phyloP scores from a whole-genome alignment of 2,113 vertebrate species.

The Hippocampus comes region DNA sequence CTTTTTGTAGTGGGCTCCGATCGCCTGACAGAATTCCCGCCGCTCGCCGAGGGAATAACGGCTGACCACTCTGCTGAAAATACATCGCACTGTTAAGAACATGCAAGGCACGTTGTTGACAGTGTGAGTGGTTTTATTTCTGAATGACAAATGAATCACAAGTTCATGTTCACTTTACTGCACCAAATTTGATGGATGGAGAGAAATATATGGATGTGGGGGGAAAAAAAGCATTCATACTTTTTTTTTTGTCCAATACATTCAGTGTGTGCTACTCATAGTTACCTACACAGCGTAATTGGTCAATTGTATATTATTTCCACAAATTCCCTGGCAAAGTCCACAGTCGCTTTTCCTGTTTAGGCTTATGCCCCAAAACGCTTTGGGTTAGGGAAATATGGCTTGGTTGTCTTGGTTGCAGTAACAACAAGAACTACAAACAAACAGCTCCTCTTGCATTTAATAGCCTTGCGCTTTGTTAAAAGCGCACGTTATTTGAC shows the following conservation, averaged over 20 bases:
- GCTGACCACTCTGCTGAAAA: conserved; percentile 41
- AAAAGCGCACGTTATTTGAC: neutral
- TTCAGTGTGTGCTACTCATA: neutral
- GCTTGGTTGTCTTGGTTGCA: conserved; percentile 14
- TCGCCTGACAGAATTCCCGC: conserved; percentile 52
- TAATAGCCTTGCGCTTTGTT: neutral
- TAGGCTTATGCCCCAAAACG: conserved; percentile 2
- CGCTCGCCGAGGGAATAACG: conserved; percentile 23
- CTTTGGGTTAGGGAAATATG: conserved; percentile 5
- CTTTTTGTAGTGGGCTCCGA: conserved; percentile 53
- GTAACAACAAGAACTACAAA: conserved; percentile 8
- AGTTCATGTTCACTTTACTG: neutral
- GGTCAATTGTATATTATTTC: conserved; percentile 4
- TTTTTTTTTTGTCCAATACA: neutral
- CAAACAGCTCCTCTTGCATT: conserved; percentile 9
- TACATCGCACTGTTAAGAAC: conserved; percentile 27
- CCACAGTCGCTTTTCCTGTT: conserved; percentile 9
- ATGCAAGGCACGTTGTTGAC: conserved; percentile 14
- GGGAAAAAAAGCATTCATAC: neutral
- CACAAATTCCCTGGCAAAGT: neutral
- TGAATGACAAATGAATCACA: conserved; percentile 1
- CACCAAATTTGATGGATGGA: conserved; percentile 7
- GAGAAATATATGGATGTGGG: neutral
- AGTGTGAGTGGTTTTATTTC: conserved; percentile 24
- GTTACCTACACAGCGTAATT: neutral